Evolutionary conservation across 1,140 invertebrate genomes (phyloP).

Genomic region (Drosophila leontia): DNA sequence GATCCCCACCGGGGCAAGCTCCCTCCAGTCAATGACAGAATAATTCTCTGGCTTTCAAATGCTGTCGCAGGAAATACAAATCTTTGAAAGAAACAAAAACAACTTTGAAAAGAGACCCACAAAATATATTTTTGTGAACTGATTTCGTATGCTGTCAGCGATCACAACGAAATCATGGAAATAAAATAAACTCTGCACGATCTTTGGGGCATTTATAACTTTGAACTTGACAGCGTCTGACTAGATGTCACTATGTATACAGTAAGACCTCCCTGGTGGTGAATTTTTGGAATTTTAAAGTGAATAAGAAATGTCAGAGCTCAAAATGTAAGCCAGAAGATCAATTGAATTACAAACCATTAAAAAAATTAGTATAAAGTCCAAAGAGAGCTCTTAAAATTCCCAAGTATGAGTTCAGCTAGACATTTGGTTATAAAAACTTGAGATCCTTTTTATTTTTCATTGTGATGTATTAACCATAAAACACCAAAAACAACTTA

Average conservation of each 20-base stretch:
- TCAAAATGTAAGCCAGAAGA: too few relatives aligned
- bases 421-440: too few relatives aligned
- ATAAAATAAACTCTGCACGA: slow-evolving; percentile 76
- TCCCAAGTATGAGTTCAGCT: background rate
- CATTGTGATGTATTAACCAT: background rate
- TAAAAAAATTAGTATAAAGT: too few relatives aligned
- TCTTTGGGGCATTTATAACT: slow-evolving; percentile 71
- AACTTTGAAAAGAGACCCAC: slow-evolving; percentile 24
- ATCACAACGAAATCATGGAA: slow-evolving; percentile 48
- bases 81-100: slow-evolving; percentile 10
- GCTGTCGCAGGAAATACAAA: slow-evolving; percentile 61
- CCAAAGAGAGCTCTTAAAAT: background rate
- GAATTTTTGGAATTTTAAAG: too few relatives aligned
- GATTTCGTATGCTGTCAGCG: slow-evolving; percentile 65
- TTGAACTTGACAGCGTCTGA: slow-evolving; percentile 71
- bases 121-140: slow-evolving; percentile 40
- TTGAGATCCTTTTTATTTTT: background rate
- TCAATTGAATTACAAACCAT: too few relatives aligned
- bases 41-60: slow-evolving; percentile 76
- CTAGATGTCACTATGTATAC: slow-evolving; percentile 25
- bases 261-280: slow-evolving; percentile 14
- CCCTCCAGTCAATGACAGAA: slow-evolving; percentile 66
- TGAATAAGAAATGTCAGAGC: too few relatives aligned
- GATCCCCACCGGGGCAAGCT: slow-evolving; percentile 49
- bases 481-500: background rate